Evolutionary conservation across 2,888 invertebrate species (phyloP).

Genomic region (Julus scanicus): DNA sequence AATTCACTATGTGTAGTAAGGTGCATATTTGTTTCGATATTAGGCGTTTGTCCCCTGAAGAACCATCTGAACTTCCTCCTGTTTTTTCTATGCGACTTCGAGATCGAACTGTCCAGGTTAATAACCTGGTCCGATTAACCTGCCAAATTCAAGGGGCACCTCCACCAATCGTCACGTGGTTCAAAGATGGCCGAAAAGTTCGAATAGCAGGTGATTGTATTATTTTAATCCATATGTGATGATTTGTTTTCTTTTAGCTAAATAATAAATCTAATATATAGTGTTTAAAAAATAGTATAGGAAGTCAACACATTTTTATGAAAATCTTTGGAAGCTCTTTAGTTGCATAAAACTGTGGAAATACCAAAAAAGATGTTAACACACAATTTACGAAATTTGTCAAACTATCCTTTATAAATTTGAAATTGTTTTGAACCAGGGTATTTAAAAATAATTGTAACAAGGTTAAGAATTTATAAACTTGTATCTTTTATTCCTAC

Average conservation of each 20-base stretch:
- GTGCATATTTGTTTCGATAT: neutral
- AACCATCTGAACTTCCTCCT: slow-evolving; percentile 69
- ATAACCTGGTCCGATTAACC: slow-evolving; percentile 85
- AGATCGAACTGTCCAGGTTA: slow-evolving; percentile 83
- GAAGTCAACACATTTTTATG: no score
- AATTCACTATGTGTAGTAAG: neutral
- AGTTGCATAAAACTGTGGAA: no score
- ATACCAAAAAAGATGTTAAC: no score
- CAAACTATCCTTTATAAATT: no score
- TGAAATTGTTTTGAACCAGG: no score
- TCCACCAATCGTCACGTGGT: slow-evolving; percentile 82
- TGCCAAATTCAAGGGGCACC: slow-evolving; percentile 86
- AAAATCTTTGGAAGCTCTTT: no score
- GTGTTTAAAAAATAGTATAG: no score
- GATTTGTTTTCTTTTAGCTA: neutral
- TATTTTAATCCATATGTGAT: neutral
- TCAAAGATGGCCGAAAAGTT: slow-evolving; percentile 75
- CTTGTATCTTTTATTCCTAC: no score
- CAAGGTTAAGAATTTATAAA: no score
- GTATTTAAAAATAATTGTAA: no score
- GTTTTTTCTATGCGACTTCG: slow-evolving; percentile 87
- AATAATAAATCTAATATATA: no score
- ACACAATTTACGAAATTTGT: no score
- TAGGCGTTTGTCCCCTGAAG: slow-evolving; percentile 44
- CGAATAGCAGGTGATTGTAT: slow-evolving; percentile 53